A percentile compares a stretch with the other conserved stretches of the same genome.
Conservation (phyloP, 2,113 vertebrate genomes). For the Entelurus aequoreus region DNA sequence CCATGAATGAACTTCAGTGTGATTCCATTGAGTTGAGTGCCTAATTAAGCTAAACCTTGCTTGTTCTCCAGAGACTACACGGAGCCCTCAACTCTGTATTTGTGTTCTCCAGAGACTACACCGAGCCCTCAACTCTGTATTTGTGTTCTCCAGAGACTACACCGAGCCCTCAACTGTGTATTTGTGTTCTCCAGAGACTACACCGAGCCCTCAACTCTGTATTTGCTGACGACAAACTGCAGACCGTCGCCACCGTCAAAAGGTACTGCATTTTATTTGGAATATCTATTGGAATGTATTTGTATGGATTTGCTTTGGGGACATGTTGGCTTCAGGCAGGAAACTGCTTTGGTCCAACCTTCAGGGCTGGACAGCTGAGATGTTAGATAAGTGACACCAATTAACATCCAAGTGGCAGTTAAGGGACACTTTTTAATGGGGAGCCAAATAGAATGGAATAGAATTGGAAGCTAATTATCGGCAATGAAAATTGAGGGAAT, state of each 20-base stretch:
- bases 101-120: no score
- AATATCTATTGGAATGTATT: background rate
- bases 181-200: conserved; percentile 77
- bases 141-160: no score
- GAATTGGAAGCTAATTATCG: conserved; percentile 52
- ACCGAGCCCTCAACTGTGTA: no score
- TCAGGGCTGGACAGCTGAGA: conserved; percentile 32
- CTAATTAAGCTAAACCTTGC: background rate
- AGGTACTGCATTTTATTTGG: conserved; percentile 73
- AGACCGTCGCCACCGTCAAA: conserved; percentile 82
- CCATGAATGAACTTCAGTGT: no score
- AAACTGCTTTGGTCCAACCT: conserved; percentile 20
- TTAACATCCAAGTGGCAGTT: conserved; percentile 47
- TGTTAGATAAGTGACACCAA: conserved; percentile 50
- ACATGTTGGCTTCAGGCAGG: background rate
- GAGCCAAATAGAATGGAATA: conserved; percentile 39
- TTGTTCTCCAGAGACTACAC: conserved; percentile 62
- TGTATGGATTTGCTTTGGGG: no score
- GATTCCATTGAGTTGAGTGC: no score
- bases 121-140: no score
- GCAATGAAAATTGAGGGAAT: conserved; percentile 34
- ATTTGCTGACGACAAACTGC: conserved; percentile 83
- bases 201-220: conserved; percentile 90
- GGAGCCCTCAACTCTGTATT: no score
- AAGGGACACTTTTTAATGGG: conserved; percentile 36